Base-by-base conservation (phyloP, 2,113 vertebrate genomes). In the Peucedramus taeniatus region DNA sequence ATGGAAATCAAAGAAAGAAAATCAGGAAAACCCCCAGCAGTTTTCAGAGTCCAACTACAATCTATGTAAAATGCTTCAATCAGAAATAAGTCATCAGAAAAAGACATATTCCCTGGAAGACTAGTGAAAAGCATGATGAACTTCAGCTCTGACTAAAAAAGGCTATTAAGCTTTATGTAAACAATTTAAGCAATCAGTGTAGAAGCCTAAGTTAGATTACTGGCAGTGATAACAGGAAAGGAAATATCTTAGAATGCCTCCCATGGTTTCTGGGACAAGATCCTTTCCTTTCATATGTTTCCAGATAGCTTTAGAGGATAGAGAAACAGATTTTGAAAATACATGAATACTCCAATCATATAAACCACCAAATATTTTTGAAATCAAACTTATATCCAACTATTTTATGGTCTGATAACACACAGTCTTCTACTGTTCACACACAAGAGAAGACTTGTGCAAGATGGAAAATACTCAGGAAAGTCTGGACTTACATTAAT, bases 201-300 rank as follows among this genome's bases (percentile, higher is more conserved):
- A 89, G 88, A 96, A 97, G 86, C 20, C 23, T 83, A 59, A 44
- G 23, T 89, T 93, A 91, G 57, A 51, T 71, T 94, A 56, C 86
- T 57, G 72, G 78, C 77, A 72, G 57, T 81, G 66, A 86, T 79
- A 95, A 74, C 19, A 59, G 59, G 47, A 70, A 56, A 87, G 11
- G 27, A 96, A 95, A 44, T 66, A 72, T 79, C n/a, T 79, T 80
- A 85, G 60, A 96, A 94, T 56, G 54, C 30, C 60, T 79, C 85
- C 80, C 30, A 69, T 53, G 40, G 7, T 80, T 65, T 94, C 93
- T 89, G 31, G 21, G 15, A 86, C 18, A 45, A 51, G 63, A 94
- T 76, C 88, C 87, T 82, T 65, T 71, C 30, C 17, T 47, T 80
- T 31, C 21, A n/a, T 64, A 61, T 16, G 4, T 86, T 91, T 96